Evolutionary conservation across 2,113 vertebrate genomes (phyloP).

Genomic region (Malurus alboscapulatus): DNA sequence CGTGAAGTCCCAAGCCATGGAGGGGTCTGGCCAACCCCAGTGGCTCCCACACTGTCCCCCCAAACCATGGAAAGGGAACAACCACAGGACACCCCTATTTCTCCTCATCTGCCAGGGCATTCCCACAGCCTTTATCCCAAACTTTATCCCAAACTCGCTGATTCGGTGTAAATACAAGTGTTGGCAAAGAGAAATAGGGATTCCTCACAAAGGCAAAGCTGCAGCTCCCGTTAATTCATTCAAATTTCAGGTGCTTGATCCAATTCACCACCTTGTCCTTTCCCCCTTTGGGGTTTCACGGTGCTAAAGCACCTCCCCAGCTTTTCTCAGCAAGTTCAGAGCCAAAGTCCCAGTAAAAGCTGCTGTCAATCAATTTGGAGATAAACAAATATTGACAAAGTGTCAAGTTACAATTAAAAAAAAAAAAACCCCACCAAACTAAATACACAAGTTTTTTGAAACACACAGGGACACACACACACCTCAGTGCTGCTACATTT

Average conservation of each 20-base stretch:
- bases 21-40: not conserved
- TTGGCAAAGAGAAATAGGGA: not conserved
- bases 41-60: not conserved
- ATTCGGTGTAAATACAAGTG: not conserved
- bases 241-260: not conserved
- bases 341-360: not conserved
- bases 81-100: not conserved
- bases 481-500: not conserved
- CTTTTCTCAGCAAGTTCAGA: not conserved
- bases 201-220: not conserved
- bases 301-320: rapidly evolving
- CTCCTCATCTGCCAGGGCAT: not conserved
- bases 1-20: rapidly evolving
- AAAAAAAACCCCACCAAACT: no score
- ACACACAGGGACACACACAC: rapidly evolving
- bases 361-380: not conserved
- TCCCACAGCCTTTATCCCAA: not conserved
- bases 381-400: not conserved
- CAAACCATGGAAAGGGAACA: rapidly evolving
- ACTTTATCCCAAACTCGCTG: rapidly evolving
- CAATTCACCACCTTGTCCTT: not conserved
- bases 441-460: not conserved
- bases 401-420: not conserved
- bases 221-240: not conserved
- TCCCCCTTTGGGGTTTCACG: rapidly evolving